These are phyloP conservation scores for Sphaeridia pumilis DNA, from an alignment of 2,888 invertebrate species.

Conservation along the genomic window DNA sequence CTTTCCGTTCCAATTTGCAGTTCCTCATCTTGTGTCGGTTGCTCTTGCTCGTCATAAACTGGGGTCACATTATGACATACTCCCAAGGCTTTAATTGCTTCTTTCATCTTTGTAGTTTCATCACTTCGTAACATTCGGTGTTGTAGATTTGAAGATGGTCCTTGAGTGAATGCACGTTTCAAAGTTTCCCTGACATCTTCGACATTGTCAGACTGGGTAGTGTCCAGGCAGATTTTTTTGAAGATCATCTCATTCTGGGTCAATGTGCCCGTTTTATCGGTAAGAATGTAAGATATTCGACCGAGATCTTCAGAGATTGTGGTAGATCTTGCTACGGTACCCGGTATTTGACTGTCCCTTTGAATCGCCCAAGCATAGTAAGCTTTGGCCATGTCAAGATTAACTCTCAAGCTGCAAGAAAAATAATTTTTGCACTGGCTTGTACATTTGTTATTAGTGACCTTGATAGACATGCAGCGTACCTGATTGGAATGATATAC, in stretches of 20 bases:
- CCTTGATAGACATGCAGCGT: too few relatives aligned
- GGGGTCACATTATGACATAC: constrained; percentile 99
- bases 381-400: constrained; percentile 96
- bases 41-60: constrained; percentile 59
- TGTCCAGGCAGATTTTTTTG: constrained; percentile 49
- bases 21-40: constrained; percentile 29
- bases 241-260: constrained; percentile 99
- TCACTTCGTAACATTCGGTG: constrained; percentile 16
- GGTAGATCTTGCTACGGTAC: constrained; percentile 90
- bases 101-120: constrained; percentile 44
- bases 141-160: not conserved
- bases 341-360: constrained; percentile 79
- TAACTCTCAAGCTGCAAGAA: constrained; percentile 78
- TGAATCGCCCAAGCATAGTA: constrained; percentile 96
- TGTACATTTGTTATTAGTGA: not conserved
- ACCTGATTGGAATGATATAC: constrained; percentile 80
- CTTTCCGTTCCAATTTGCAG: too few relatives aligned
- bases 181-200: constrained; percentile 28
- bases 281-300: constrained; percentile 86
- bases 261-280: constrained; percentile 96
- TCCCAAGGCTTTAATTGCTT: constrained; percentile 85
- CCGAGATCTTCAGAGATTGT: constrained; percentile 98
- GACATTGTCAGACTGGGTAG: constrained; percentile 25
- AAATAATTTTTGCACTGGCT: not conserved
- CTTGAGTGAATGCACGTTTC: constrained; percentile 18